Evolutionary conservation across 1,140 invertebrate species (phyloP), one percentile per base, ranked within the genome.

Genomic region (Popillia japonica): DNA sequence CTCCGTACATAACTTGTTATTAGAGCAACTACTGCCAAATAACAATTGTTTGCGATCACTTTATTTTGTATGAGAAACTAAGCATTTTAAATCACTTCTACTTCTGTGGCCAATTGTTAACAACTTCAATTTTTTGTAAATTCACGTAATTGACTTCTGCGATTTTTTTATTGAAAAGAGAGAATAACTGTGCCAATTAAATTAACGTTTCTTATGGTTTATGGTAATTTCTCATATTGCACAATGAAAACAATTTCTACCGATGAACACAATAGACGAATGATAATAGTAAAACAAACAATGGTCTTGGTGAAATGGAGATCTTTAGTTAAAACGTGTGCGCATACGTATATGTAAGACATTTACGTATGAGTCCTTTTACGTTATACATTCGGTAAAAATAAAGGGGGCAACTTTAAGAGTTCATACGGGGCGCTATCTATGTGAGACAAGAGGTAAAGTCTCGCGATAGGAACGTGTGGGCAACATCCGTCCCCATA

Each of bases 401-500:
- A 22, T 27, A 22, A 68, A 68, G 61, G 61, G 22, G 44, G 44
- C n/a, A 48, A 48, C 10, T 10, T 48, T 48, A 48, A 68, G 64
- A 74, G 72, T 41, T 27, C 34, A 74, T 40, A 27, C 44, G 61
- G 22, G 61, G 61, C 61, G 61, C 61, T 68, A 68, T 68, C 61
- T 68, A 7, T 40, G 72, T 22, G 72, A 27, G 72, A 41, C 72
- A 44, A 74, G 40, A 44, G 20, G 72, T 44, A 74, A 44, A 55
- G 78, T 72, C 23, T 72, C 55, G 27, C 61, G 75, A 76, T 44
- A 76, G 61, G 22, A 68, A 68, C 22, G 75, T 44, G 75, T 74
- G 72, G 72, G 72, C 41, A 40, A 44, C 72, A 74, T 74, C 78
- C 77, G 72, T 78, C 78, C 78, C 73, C 74, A 75, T 78, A 78